Base-by-base conservation (phyloP, 2,113 vertebrate genomes). In the Chionodraco myersi region DNA sequence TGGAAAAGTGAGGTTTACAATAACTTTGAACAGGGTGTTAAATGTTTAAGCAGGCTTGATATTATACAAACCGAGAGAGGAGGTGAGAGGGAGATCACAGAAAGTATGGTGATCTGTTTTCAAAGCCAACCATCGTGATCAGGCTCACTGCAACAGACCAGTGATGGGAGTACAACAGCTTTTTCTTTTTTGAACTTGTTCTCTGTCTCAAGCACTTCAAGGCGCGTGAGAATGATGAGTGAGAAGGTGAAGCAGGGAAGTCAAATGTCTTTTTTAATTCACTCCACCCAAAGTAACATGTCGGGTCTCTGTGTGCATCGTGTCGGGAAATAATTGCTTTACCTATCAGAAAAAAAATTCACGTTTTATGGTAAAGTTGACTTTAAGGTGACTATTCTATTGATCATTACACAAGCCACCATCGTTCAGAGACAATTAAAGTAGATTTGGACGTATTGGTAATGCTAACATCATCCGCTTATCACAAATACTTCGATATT, bases 1-100 rank as follows among this genome's bases (percentile, higher is more conserved):
- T 82, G 80, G 82, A 52, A n/a, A 80, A 26, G 75, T 81, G 62
- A 84, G 77, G 90, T 92, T 94, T 91, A 92, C 90, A 90, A 58
- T 83, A 61, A 71, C 57, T 83, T 69, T 86, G 73, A 86, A 87
- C 90, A 91, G 92, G 92, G 85, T 93, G 81, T 88, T 74, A 62
- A 80, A 87, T 76, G 57, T 81, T 77, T 62, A 78, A 78, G 54
- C 67, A 77, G 79, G 81, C 75, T 87, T 51, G 64, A 91, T 70
- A 62, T 82, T 65, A 63, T 77, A 80, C 62, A 77, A 76, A 86
- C 63, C 23, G 21, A 57, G 75, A 26, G 72, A 58, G 41, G 49
- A 14, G 21, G 52, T 23, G 48, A 72, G 63, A 69, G 61, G 18
- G 73, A 54, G 64, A 79, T 85, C 60, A 71, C 45, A 15, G 61